Evolutionary conservation across 1,140 invertebrate species (phyloP).

Genomic region (Drosophila pandora): DNA sequence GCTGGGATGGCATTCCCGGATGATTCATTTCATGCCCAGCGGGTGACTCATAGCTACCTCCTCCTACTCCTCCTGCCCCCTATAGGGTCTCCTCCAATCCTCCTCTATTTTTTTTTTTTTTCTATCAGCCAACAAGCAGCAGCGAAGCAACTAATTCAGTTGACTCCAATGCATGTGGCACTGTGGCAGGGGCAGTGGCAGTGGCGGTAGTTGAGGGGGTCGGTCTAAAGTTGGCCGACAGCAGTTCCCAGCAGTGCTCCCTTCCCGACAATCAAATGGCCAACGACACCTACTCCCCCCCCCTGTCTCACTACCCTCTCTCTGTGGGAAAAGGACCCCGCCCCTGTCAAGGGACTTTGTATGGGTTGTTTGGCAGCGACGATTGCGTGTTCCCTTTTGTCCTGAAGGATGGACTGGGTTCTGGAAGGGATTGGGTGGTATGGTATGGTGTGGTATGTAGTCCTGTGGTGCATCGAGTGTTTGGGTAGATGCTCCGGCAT

Average conservation of each 20-base stretch:
- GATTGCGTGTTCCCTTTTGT: conserved; percentile 41
- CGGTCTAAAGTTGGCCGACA: conserved; percentile 49
- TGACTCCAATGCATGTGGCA: conserved; percentile 33
- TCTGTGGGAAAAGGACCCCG: background rate
- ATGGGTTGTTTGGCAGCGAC: conserved; percentile 57
- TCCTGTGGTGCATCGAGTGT: conserved; percentile 29
- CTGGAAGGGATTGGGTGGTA: background rate
- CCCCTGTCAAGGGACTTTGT: conserved; percentile 54
- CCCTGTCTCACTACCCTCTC: background rate
- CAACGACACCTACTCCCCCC: conserved; percentile 38
- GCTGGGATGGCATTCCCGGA: conserved; percentile 36
- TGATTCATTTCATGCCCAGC: conserved; percentile 33
- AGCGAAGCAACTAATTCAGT: conserved; percentile 53
- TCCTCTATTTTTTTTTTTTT: background rate
- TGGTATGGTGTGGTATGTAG: no score
- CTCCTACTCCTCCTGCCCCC: no score
- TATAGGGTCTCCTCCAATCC: background rate
- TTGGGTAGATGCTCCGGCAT: conserved; percentile 47
- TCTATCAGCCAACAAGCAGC: conserved; percentile 28
- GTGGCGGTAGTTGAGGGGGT: background rate
- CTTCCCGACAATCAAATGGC: conserved; percentile 68
- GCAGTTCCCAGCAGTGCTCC: conserved; percentile 9
- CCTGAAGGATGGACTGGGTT: conserved; percentile 5
- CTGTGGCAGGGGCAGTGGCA: no score
- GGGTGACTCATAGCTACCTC: conserved; percentile 17